Conservation (phyloP, 2,888 invertebrate species). For the Phalera bucephala region DNA sequence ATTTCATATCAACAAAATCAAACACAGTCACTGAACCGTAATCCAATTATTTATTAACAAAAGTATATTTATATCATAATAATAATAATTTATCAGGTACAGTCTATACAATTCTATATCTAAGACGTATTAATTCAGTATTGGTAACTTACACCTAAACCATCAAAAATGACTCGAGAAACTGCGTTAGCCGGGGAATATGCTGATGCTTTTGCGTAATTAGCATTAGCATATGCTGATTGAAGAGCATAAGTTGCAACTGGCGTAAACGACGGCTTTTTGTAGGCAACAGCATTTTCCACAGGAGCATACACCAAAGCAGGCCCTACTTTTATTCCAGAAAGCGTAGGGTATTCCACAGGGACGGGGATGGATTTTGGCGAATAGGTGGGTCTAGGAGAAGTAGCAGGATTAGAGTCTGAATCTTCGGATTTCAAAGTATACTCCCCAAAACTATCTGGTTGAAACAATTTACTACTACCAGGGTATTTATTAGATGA, state of each 20-base stretch:
- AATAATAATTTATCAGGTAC: slow-evolving; percentile 1
- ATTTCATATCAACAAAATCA: not conserved
- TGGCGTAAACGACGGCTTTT: not conserved
- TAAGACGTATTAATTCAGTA: no score
- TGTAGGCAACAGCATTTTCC: not conserved
- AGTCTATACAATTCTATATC: not conserved
- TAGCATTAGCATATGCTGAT: slow-evolving; percentile 9
- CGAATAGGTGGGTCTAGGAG: not conserved
- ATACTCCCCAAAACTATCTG: not conserved
- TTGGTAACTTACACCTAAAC: slow-evolving; percentile 63
- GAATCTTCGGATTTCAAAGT: no score
- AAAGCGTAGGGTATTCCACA: slow-evolving; percentile 6
- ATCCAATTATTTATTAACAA: not conserved
- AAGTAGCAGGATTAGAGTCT: no score
- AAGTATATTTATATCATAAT: not conserved
- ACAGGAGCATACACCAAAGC: slow-evolving; percentile 1
- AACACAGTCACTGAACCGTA: not conserved
- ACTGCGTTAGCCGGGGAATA: slow-evolving; percentile 49
- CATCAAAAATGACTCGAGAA: slow-evolving; percentile 83
- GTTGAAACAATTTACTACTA: not conserved
- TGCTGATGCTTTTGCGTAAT: slow-evolving; percentile 14
- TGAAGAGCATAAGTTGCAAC: not conserved
- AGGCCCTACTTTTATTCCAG: slow-evolving; percentile 1
- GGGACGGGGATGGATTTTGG: slow-evolving; percentile 1
- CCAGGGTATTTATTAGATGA: not conserved